A percentile compares a stretch with the other conserved stretches of the same genome.
phyloP scores from a whole-genome alignment of 2,888 invertebrate genomes.

The Drosophila sordidula region DNA sequence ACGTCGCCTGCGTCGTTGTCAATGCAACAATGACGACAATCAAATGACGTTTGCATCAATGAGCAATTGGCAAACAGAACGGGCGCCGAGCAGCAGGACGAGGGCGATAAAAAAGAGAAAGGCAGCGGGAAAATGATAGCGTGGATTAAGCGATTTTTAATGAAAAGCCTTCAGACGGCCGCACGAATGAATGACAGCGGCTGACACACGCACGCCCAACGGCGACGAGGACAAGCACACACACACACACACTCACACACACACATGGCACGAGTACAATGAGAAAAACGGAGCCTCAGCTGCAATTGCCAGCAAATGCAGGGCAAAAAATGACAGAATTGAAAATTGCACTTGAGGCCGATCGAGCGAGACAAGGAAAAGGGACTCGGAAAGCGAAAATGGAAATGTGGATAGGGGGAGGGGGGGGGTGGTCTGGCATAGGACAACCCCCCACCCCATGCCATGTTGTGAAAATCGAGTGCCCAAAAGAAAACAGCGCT shows the following conservation, averaged over 20 bases:
- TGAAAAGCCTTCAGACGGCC: slow-evolving; percentile 80
- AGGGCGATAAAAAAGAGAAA: slow-evolving; percentile 39
- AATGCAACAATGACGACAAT: slow-evolving; percentile 82
- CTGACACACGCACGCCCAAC: slow-evolving; percentile 47
- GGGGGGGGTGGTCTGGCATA: background rate
- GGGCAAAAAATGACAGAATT: slow-evolving; percentile 67
- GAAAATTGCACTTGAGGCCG: slow-evolving; percentile 77
- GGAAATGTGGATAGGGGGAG: background rate
- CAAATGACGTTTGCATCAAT: slow-evolving; percentile 84
- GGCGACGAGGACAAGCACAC: slow-evolving; percentile 14
- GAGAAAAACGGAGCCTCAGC: slow-evolving; percentile 58
- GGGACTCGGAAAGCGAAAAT: slow-evolving; percentile 5
- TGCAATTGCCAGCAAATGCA: slow-evolving; percentile 56
- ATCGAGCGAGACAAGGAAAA: slow-evolving; percentile 27
- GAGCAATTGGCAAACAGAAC: slow-evolving; percentile 77
- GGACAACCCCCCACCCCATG: too few relatives aligned
- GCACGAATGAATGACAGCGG: slow-evolving; percentile 66
- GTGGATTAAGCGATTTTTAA: slow-evolving; percentile 82
- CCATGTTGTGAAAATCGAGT: slow-evolving; percentile 23
- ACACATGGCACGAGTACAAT: slow-evolving; percentile 44
- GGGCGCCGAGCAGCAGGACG: slow-evolving; percentile 16
- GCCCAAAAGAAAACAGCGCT: slow-evolving; percentile 29
- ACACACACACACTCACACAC: slow-evolving; percentile 21
- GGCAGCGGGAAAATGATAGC: slow-evolving; percentile 74
- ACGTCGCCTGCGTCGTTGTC: slow-evolving; percentile 61